Evolutionary conservation across 2,113 vertebrate species (phyloP), one percentile per base, ranked within the genome.

Genomic region (Oreochromis spilurus): DNA sequence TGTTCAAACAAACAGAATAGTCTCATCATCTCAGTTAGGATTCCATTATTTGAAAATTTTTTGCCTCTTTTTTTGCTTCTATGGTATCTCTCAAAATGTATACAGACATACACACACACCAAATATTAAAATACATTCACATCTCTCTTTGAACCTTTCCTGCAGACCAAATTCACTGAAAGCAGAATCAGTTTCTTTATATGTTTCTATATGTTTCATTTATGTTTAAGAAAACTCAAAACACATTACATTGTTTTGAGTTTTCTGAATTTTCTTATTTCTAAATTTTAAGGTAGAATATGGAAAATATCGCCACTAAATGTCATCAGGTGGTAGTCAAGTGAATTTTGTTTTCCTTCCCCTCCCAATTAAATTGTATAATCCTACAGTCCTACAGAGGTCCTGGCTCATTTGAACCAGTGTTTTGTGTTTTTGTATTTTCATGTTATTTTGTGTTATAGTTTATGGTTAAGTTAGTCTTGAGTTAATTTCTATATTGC

Each of bases 1-100:
- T 99, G 90, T n/a, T n/a, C n/a, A 40, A 11, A 55, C 7, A 38
- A 12, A 7, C 17, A 36, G 5, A 17, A 60, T 31, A 60, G 2
- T 65, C 7, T 12, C 3, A 36, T 60, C 0, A 34, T 65, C 1
- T n/a, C 4, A 5, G 31, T 38, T 7, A 0, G 2, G 60, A n/a
- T 65, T 36, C 0, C 6, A 65, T 12, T 65, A 1, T 36, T 65
- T 65, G 2, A 36, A 65, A 65, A 36, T 65, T 60, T 10, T 38
- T 36, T 0, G 4, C 0, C 10, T 26, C n/a, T 21, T 21, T 21
- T 21, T 21, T 21, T 21, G n/a, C 21, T 21, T 21, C 21, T 38
- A 29, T 67, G 38, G 9, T 34, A 19, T 62, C 34, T 62, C 0
- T 62, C 58, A 4, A 62, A 62, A 11, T 62, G 26, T 17, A 60